Evolutionary conservation across 2,888 invertebrate genomes (phyloP).

Genomic region (Drosophila greeni): DNA sequence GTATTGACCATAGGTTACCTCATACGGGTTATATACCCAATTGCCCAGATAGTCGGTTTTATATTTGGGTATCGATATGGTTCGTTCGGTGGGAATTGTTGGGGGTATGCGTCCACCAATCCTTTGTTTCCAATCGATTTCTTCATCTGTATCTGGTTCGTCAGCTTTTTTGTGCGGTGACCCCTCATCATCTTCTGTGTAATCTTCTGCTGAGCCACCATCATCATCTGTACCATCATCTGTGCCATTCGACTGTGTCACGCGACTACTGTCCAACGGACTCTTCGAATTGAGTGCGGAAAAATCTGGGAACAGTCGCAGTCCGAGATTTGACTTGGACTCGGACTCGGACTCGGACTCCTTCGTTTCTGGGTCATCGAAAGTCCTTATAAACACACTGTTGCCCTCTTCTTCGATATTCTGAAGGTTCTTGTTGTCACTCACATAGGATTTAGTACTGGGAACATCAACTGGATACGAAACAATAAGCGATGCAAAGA

Average conservation of each 20-base stretch:
- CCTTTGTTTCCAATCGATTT: too few relatives aligned
- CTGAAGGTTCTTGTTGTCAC: too few relatives aligned
- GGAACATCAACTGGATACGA: background rate
- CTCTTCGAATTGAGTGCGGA: background rate
- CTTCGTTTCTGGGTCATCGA: too few relatives aligned
- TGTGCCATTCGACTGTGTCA: too few relatives aligned
- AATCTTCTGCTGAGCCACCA: too few relatives aligned
- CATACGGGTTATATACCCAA: conserved; percentile 9
- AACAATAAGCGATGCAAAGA: background rate
- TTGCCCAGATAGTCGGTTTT: background rate
- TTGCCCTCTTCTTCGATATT: too few relatives aligned
- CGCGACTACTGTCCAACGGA: too few relatives aligned
- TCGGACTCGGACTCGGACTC: too few relatives aligned
- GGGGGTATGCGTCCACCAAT: background rate
- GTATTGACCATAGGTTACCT: background rate
- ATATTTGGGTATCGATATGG: background rate
- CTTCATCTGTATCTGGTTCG: background rate
- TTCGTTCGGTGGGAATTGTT: background rate
- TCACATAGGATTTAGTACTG: background rate
- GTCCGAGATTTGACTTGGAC: too few relatives aligned
- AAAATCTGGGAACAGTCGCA: background rate
- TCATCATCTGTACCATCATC: too few relatives aligned
- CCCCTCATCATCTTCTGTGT: too few relatives aligned
- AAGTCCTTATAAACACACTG: too few relatives aligned
- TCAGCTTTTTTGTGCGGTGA: background rate